These are phyloP conservation scores for Lemur catta DNA, from an alignment of 2,797 vertebrate genomes.

Conservation along the genomic window DNA sequence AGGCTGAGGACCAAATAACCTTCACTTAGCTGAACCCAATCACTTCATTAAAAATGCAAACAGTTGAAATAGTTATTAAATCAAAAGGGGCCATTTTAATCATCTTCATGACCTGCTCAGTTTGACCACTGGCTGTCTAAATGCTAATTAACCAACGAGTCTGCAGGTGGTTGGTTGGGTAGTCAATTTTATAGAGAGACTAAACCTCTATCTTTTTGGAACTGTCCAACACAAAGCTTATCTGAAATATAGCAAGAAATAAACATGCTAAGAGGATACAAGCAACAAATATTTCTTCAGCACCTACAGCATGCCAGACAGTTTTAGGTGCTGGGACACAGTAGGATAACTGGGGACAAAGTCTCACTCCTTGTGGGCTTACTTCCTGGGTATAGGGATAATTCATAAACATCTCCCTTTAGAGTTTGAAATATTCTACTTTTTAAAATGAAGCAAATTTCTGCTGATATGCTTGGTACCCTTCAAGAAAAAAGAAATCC, in stretches of 20 bases:
- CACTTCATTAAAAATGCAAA: background rate
- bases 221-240: background rate
- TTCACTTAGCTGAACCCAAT: background rate
- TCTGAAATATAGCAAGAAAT: background rate
- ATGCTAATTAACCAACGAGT: background rate
- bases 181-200: background rate
- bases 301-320: background rate
- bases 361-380: background rate
- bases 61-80: background rate
- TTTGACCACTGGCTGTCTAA: background rate
- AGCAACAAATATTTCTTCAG: background rate
- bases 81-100: background rate
- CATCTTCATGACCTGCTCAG: background rate
- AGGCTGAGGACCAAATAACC: background rate
- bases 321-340: background rate
- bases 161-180: background rate
- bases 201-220: background rate
- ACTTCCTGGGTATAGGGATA: background rate
- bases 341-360: background rate
- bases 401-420: background rate
- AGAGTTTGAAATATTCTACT: background rate
- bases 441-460: background rate
- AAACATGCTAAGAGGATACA: background rate
- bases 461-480: background rate
- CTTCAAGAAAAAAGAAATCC: background rate